Evolutionary conservation across 2,888 invertebrate species (phyloP), one percentile per base, ranked within the genome.

Genomic region (Spialia ferax): DNA sequence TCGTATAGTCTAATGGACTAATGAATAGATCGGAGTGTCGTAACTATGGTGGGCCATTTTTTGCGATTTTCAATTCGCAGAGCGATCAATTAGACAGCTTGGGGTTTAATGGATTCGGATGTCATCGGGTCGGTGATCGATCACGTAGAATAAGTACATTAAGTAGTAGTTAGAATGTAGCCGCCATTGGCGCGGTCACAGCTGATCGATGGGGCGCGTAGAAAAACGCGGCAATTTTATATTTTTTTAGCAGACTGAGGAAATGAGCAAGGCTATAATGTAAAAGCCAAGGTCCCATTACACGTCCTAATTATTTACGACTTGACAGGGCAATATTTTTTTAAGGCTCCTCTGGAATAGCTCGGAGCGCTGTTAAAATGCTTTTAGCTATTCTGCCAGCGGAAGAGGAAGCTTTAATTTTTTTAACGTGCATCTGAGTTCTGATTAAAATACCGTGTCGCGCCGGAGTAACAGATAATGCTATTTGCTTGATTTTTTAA

Each of bases 71-170:
- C 89, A 90, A 89, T 90, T 87, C 81, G 75, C 78, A 73, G 75
- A 77, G 79, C 87, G 86, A 92, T 92, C 91, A 92, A 91, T 92
- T 93, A 91, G 86, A 88, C 82, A 86, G 73, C 71, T 71, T 69
- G 63, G 82, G 88, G 83, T 88, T 89, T 89, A 90, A 90, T 91
- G 91, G 91, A 89, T 89, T 87, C 84, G 81, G 80, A 86, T 89
- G 89, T 87, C 87, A 82, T 79, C 81, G 78, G 77, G 76, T 73
- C 73, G 76, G 89, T 86, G 91, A 92, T 91, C 87, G 85, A 93
- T 93, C 86, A 88, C 83, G 74, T 75, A 83, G 82, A 86, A 78
- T 87, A 85, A 88, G 88, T 86, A 89, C 87, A 88, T 91, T 90
- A 88, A 87, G 85, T 81, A 85, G 82, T 82, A 83, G 86, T 88